Base-by-base conservation (phyloP, 2,888 invertebrate genomes). In the Ctenicera cuprea region DNA sequence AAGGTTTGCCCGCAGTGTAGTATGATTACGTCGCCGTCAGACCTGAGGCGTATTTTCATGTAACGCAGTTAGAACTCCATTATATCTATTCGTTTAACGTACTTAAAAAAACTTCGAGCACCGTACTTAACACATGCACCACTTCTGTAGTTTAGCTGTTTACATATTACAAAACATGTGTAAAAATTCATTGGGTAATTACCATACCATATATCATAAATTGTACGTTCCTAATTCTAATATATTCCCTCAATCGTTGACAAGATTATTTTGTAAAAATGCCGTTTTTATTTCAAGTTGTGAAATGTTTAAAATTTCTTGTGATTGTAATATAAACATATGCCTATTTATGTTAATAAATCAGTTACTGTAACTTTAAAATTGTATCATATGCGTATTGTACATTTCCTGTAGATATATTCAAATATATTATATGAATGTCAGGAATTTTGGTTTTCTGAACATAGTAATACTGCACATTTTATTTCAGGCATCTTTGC, bases 1-100 rank as follows among this genome's bases (percentile, higher is more conserved):
- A 97, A 97, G 84, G 91, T 97, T 8, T 97, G 97, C 84, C 97
- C 97, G 0, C 97, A 97, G 84, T 97, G 97, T 87, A 97, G 96
- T 88, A 94, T 95, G 86, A 97, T 97, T 80, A 97, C 97, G 2
- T 94, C 96, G 0, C 93, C 97, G 0, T 90, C 94, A 66, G 96
- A 97, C 88, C 88, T 97, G 69, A 88, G 97, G 78, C 90, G 95
- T 83, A 96, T 97, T 85, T 97, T 95, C 86, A 94, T 97, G 92
- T 97, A 90, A 92, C 76, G 52, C 63, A 62, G 48, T 74, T 74
- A 70, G 71, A 71, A 76, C 59, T 67, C 66, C 67, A 75, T 74
- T 69, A 69, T 71, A 73, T 67, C 73, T 74, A 69, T 73, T 62
- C 68, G 68, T 73, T 74, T 66, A 77, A 74, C 50, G 71, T 70